Conservation (phyloP, 1,140 invertebrate species). For the Sarcophaga peregrina region DNA sequence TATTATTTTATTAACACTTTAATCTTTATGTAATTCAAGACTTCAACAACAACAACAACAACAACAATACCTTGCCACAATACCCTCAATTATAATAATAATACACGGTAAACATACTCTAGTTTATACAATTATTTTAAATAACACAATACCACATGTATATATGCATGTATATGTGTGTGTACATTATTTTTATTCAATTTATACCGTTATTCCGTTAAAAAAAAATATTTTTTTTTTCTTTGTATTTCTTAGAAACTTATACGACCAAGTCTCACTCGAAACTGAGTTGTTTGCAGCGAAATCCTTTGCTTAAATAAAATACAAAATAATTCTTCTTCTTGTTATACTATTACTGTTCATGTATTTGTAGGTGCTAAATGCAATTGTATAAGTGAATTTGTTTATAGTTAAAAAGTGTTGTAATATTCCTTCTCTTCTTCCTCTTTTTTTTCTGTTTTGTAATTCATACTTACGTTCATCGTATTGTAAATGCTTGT, state of each 20-base stretch:
- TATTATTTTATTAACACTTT: neutral
- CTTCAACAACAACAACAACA: neutral
- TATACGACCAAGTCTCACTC: slow-evolving; percentile 42
- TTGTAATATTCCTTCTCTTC: neutral
- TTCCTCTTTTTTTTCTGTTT: too few relatives aligned
- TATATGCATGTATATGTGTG: too few relatives aligned
- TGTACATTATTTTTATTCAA: too few relatives aligned
- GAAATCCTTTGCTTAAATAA: slow-evolving; percentile 39
- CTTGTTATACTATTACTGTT: neutral
- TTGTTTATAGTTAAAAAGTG: neutral
- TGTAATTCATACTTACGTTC: too few relatives aligned
- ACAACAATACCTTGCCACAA: too few relatives aligned
- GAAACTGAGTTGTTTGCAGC: slow-evolving; percentile 46
- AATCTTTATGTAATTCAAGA: neutral
- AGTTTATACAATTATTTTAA: too few relatives aligned
- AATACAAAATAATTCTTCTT: neutral
- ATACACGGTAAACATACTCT: too few relatives aligned
- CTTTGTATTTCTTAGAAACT: neutral
- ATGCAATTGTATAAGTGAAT: slow-evolving; percentile 1
- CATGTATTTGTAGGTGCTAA: neutral
- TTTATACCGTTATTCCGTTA: too few relatives aligned
- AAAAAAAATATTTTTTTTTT: slow-evolving; percentile 5
- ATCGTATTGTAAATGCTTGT: neutral
- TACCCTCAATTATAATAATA: too few relatives aligned
- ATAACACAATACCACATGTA: too few relatives aligned